Base-by-base conservation (phyloP, 2,113 vertebrate species). In the Phylloscopus whistleri region DNA sequence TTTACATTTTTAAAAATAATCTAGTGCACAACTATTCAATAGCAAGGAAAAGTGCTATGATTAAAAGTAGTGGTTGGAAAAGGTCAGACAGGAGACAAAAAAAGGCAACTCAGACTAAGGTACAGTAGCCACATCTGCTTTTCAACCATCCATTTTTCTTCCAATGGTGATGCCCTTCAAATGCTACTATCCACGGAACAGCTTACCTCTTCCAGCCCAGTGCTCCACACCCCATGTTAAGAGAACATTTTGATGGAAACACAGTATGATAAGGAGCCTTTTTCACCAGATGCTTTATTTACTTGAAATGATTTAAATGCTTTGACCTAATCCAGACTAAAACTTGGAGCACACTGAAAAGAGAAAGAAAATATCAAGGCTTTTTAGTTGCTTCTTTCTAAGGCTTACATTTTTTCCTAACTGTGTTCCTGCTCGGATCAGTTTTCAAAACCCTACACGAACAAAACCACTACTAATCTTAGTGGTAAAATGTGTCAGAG, bases 211-310 rank as follows among this genome's bases (percentile, higher is more conserved):
- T 95, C 95, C 90, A 96, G 63, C 26, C 85, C 86, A 93, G 5
- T 74, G 87, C 81, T 80, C 82, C 52, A 51, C 22, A 22, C 11
- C 43, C 52, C 48, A 76, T 1, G 3, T 39, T 66, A 83, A 87
- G 30, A 82, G 58, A 94, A 48, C 5, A 44, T 66, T 76, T 94
- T 95, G 92, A 95, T 91, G 91, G 58, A 85, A 96, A 95, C 46
- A 51, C 17, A 85, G 35, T 46, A 88, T 79, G 87, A 94, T 78
- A 94, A 80, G 84, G 13, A 91, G 82, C 27, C 31, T 76, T 94
- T 85, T 93, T 87, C 66, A 93, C 44, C 74, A 95, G 75, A 91
- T 41, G 46, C 87, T 96, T 85, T 91, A 85, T 94, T 96, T 96
- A 95, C 81, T 95, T 67, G 55, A 80, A 90, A 83, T 62, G 0